A percentile compares a stretch with the other conserved stretches of the same genome.
Evolutionary conservation across 2,888 invertebrate species (phyloP).

Genomic region (Xylocampa areola): DNA sequence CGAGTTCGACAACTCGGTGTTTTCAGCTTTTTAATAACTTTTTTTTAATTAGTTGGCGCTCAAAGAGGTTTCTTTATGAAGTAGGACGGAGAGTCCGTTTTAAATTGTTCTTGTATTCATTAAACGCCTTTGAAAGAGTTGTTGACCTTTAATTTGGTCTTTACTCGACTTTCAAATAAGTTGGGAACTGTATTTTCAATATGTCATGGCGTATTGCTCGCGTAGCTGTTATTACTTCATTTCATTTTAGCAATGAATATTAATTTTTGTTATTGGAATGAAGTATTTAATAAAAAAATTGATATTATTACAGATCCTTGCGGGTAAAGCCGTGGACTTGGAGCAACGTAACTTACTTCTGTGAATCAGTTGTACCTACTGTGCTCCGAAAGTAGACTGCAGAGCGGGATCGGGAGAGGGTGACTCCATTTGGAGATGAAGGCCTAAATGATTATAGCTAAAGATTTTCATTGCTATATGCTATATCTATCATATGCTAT

Average conservation of each 20-base stretch:
- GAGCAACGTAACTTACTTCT: too few relatives aligned
- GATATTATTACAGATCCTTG: too few relatives aligned
- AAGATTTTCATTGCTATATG: too few relatives aligned
- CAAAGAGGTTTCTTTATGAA: slow-evolving; percentile 63
- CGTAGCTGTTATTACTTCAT: neutral
- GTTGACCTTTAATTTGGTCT: slow-evolving; percentile 65
- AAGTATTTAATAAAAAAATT: too few relatives aligned
- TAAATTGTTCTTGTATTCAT: slow-evolving; percentile 66
- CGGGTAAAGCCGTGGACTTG: too few relatives aligned
- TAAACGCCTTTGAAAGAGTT: slow-evolving; percentile 60
- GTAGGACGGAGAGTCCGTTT: slow-evolving; percentile 50
- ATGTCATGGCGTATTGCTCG: slow-evolving; percentile 2
- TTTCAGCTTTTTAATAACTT: slow-evolving; percentile 66
- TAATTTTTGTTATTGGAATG: too few relatives aligned
- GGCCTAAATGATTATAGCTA: too few relatives aligned
- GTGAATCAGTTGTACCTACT: too few relatives aligned
- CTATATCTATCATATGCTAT: too few relatives aligned
- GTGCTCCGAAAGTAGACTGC: too few relatives aligned
- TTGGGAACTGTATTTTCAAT: slow-evolving; percentile 38
- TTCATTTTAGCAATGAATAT: neutral
- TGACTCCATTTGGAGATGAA: too few relatives aligned
- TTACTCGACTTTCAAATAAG: slow-evolving; percentile 45
- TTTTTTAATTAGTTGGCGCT: slow-evolving; percentile 66
- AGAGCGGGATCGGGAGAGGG: too few relatives aligned
- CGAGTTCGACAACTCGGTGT: slow-evolving; percentile 64